A percentile compares a stretch with the other conserved stretches of the same genome.
phyloP scores from a whole-genome alignment of 2,888 invertebrate species.

The Cantharis rustica region DNA sequence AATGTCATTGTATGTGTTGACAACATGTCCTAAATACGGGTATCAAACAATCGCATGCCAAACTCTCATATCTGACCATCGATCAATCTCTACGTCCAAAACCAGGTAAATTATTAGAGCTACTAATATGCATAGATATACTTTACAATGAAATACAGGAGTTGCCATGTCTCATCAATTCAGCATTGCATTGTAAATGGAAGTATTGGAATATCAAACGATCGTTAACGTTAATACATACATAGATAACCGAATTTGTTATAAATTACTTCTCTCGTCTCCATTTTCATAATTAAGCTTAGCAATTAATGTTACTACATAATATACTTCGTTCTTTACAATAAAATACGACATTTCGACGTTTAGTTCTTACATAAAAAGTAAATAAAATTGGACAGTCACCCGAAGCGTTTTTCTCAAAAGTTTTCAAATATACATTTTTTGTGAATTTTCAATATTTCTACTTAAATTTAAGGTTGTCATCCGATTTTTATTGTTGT shows the following conservation, averaged over 20 bases:
- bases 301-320: neutral
- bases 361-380: neutral
- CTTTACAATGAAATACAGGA: slow-evolving; percentile 14
- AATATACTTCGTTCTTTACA: neutral
- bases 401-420: neutral
- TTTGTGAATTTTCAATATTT: slow-evolving; percentile 9
- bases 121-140: slow-evolving; percentile 26
- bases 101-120: slow-evolving; percentile 26
- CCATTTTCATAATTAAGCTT: neutral
- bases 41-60: slow-evolving; percentile 25
- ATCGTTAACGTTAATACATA: neutral
- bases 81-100: slow-evolving; percentile 25
- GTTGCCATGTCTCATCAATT: neutral
- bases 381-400: neutral
- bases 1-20: slow-evolving; percentile 26
- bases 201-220: neutral
- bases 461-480: slow-evolving; percentile 13
- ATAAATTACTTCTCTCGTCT: neutral
- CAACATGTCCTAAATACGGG: slow-evolving; percentile 27
- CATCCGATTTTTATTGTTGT: slow-evolving; percentile 12
- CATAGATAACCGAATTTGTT: neutral
- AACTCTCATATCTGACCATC: slow-evolving; percentile 27
- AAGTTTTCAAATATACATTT: neutral
- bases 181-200: neutral
- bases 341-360: neutral